Evolutionary conservation across 2,888 invertebrate genomes (phyloP).

Genomic region (Hedya salicella): DNA sequence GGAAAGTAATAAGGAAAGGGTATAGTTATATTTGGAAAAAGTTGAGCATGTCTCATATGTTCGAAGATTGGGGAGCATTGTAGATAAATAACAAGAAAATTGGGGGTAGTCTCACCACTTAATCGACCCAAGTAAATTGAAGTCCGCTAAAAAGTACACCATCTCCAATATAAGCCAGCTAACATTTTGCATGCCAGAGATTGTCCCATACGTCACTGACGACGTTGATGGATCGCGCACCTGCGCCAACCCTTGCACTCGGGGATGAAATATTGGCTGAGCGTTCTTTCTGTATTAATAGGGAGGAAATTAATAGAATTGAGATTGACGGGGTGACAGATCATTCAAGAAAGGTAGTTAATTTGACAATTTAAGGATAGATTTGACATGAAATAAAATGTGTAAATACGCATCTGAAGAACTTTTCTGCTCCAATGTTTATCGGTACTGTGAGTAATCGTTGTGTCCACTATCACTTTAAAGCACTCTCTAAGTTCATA

Average conservation of each 20-base stretch:
- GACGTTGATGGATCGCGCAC: slow-evolving; percentile 82
- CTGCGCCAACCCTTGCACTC: slow-evolving; percentile 69
- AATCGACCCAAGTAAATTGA: slow-evolving; percentile 9
- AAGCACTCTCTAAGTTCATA: too few species aligned
- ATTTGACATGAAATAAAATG: too few species aligned
- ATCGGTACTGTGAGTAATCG: too few species aligned
- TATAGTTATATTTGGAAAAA: too few species aligned
- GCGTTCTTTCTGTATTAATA: slow-evolving; percentile 38
- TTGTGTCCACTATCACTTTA: too few species aligned
- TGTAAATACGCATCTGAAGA: too few species aligned
- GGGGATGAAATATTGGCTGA: slow-evolving; percentile 39
- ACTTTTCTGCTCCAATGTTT: too few species aligned
- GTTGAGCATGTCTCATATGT: too few species aligned
- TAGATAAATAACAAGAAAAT: too few species aligned
- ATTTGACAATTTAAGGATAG: too few species aligned
- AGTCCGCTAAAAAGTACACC: slow-evolving; percentile 19
- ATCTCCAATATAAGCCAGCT: slow-evolving; percentile 22
- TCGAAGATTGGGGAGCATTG: too few species aligned
- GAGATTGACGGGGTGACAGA: slow-evolving; percentile 31
- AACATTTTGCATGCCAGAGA: slow-evolving; percentile 75
- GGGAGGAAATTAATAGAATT: slow-evolving; percentile 39
- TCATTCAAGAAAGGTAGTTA: slow-evolving; percentile 1
- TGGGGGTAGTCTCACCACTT: not conserved
- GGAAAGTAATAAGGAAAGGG: too few species aligned
- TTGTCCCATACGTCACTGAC: slow-evolving; percentile 83